Base-by-base conservation (phyloP, 1,140 invertebrate species). In the Drosophila chauvacae region DNA sequence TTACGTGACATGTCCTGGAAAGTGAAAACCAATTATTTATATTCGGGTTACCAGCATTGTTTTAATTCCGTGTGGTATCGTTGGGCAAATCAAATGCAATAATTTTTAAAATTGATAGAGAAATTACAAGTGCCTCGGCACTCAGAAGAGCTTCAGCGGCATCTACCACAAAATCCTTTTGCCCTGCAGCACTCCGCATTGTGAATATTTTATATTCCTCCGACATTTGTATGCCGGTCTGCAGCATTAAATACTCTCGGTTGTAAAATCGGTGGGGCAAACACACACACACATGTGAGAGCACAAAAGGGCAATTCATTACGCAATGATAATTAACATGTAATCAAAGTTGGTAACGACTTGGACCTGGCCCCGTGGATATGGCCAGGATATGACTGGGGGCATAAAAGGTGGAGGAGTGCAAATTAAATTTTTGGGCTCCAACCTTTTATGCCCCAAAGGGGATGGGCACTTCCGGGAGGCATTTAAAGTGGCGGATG, bases 321-420 rank as follows among this genome's bases (percentile, higher is more conserved):
- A 83, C 65, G 65, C 61, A 66, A 87, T 79, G 69, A 86, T 84
- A 87, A 87, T 87, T 87, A 87, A 90, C 84, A 90, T 87, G 84
- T 90, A 87, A 90, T 87, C 84, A 84, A 65, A 74, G 84, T 65
- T 62, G 68, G 80, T 88, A 83, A 88, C 76, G 82, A 81, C 72
- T 80, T 72, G 58, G 68, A 51, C 45, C 50, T 44, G 18, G 42
- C 26, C 44, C 60, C 68, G 62, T 69, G 69, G 72, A 85, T 85
- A 73, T 71, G 60, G 44, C 72, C 70, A 63, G 18, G 47, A 7
- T 30, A 28, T 50, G 18, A 2, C 13, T 14, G 33, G 7, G 51
- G 30, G 51, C 2, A 39, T 55, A 55, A 77, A 53, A 47, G 60
- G 39, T 58, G 48, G 48, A 42, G 53, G 62, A 57, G 81, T 41